Evolutionary conservation across 2,113 vertebrate species (phyloP), one percentile per base, ranked within the genome.

Genomic region (Riparia riparia): DNA sequence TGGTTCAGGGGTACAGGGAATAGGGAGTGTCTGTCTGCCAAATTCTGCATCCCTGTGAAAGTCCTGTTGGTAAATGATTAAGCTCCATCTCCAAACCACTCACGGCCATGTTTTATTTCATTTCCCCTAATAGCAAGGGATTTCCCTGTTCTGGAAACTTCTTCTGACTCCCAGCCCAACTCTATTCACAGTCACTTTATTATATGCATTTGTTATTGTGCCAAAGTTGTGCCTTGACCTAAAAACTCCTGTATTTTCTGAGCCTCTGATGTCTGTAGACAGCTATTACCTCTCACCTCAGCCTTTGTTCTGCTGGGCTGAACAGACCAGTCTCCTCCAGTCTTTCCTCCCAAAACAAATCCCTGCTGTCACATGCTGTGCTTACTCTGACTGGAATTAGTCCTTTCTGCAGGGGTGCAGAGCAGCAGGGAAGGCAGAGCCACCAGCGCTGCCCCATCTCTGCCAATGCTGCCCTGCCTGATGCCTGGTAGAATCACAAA

Each of bases 61-160:
- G 47, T 92, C 54, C 63, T 80, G 15, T 37, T 78, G 90, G 79
- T 86, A 73, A 53, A 69, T 72, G 31, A 79, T 70, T 89, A 88
- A 70, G 50, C 76, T 70, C 50, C 32, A 19, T 81, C 29, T 81
- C 29, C 82, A 83, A 12, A 77, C 19, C 58, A 63, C 64, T 86
- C 53, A 50, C 0, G 24, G 47, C 68, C 89, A 18, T 70, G 71
- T 73, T 93, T 90, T 72, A 26, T 94, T 92, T 94, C 68, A 26
- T 83, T 93, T 97, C 80, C 71, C 10, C 54, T 74, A 63, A 42
- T 71, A 50, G 39, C 29, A 80, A 92, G 63, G 56, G 29, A 86
- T 89, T 95, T 93, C 71, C 64, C 44, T 92, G 3, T 83, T 89
- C 91, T 83, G 76, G 70, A 92, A 51, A 32, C 54, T 74, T 58